A percentile compares a stretch with the other conserved stretches of the same genome.
Evolutionary conservation across 2,113 vertebrate genomes (phyloP).

Genomic region (Polypterus bichir): DNA sequence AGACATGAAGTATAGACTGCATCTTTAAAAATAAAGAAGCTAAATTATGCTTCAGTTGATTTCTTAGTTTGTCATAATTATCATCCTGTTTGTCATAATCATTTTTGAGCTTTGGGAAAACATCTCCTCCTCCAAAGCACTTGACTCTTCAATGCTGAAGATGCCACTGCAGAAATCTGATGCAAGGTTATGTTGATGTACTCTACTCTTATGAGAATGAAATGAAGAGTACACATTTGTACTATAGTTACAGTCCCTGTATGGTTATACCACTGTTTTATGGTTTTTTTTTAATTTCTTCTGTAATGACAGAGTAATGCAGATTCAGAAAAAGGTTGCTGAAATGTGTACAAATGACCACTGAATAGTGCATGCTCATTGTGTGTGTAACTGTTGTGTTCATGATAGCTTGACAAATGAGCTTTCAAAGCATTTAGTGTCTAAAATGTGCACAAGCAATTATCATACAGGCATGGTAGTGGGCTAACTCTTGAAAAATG

Average conservation of each 20-base stretch:
- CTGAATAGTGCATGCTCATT: no score
- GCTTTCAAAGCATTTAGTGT: constrained; percentile 15
- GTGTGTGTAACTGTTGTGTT: constrained; percentile 1
- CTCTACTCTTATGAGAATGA: constrained; percentile 26
- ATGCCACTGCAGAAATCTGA: constrained; percentile 15
- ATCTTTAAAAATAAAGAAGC: constrained; percentile 5
- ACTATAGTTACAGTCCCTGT: constrained; percentile 13
- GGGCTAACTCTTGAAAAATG: constrained; percentile 11
- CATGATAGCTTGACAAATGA: constrained; percentile 2
- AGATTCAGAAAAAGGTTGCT: no score
- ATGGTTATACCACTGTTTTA: constrained; percentile 16
- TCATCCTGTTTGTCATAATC: constrained; percentile 10
- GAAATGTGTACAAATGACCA: no score
- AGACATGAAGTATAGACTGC: constrained; percentile 3
- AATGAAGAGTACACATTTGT: constrained; percentile 25
- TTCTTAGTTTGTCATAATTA: not conserved
- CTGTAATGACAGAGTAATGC: no score
- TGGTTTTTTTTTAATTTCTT: no score
- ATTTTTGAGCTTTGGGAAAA: constrained; percentile 4
- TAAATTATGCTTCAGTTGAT: constrained; percentile 14
- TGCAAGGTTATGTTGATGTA: constrained; percentile 6
- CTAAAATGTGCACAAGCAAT: constrained; percentile 15
- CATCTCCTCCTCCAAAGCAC: not conserved
- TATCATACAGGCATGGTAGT: constrained; percentile 14
- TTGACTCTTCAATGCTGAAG: constrained; percentile 2